These are phyloP conservation scores for Meloe dianella DNA, from an alignment of 2,888 invertebrate genomes.

Conservation along the genomic window DNA sequence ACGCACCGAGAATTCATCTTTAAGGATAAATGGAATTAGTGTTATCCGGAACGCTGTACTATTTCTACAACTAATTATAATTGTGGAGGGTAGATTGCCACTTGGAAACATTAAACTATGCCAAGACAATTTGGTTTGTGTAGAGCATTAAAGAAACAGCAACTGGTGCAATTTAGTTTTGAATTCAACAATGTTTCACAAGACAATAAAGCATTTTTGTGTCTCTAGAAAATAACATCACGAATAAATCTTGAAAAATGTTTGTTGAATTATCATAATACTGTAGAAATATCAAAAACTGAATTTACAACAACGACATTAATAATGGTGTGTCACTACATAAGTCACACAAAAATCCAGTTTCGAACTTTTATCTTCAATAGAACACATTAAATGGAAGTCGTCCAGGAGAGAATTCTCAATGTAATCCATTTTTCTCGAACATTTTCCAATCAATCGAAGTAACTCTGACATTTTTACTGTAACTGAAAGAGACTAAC, in stretches of 20 bases:
- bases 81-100: background rate
- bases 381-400: background rate
- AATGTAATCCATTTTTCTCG: slow-evolving; percentile 6
- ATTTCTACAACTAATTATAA: background rate
- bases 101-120: slow-evolving; percentile 1
- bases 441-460: slow-evolving; percentile 9
- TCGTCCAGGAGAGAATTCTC: background rate
- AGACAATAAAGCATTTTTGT: background rate
- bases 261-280: background rate
- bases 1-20: too few relatives aligned
- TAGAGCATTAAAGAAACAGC: background rate
- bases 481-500: background rate
- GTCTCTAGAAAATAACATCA: background rate
- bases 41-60: background rate
- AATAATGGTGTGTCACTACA: background rate
- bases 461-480: background rate
- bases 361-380: background rate
- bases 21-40: too few relatives aligned
- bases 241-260: background rate
- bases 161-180: slow-evolving; percentile 7
- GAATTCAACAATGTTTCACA: background rate
- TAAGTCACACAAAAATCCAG: background rate
- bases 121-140: background rate
- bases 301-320: background rate
- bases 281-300: background rate